phyloP scores from a whole-genome alignment of 2,113 vertebrate genomes.

The Scopus umbretta region DNA sequence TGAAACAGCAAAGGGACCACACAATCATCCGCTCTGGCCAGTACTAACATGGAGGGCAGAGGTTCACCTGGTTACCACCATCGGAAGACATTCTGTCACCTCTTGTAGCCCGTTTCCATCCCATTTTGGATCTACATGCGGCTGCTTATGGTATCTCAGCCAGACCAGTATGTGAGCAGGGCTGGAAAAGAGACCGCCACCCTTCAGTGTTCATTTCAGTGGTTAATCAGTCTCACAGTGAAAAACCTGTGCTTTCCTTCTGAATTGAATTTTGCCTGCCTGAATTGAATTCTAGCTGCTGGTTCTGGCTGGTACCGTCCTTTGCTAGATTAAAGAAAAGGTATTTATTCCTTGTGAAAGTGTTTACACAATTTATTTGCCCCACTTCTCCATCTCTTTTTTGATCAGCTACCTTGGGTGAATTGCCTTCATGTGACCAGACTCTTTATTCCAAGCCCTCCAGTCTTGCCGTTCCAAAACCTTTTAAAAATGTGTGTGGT shows the following conservation, averaged over 20 bases:
- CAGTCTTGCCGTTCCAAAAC: background rate
- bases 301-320: background rate
- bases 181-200: background rate
- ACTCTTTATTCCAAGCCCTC: background rate
- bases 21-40: accelerated
- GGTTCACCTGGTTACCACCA: background rate
- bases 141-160: background rate
- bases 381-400: background rate
- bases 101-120: accelerated
- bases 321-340: background rate
- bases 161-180: background rate
- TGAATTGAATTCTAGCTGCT: background rate
- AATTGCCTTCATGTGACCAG: background rate
- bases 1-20: background rate
- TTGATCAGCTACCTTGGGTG: background rate
- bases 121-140: background rate
- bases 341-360: background rate
- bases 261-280: background rate
- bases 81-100: background rate
- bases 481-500: background rate
- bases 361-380: background rate
- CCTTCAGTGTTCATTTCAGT: background rate
- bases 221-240: background rate
- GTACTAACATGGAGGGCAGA: background rate
- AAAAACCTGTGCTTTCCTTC: background rate